Conservation (phyloP, 2,113 vertebrate genomes). For the Neolamprologus fasciatus region DNA sequence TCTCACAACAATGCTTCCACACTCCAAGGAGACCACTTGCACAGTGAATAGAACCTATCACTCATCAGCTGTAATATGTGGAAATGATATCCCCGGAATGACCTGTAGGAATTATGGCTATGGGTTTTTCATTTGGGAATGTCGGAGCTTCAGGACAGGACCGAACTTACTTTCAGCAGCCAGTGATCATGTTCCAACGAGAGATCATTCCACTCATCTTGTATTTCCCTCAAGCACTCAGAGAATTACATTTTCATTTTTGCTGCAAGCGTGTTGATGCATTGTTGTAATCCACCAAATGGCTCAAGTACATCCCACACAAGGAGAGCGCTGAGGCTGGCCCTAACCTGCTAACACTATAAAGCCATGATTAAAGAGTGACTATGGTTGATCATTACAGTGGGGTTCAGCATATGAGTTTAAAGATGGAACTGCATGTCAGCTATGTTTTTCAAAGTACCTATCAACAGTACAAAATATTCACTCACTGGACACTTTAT, state of each 20-base stretch:
- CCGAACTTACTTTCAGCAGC: not conserved
- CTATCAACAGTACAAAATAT: not conserved
- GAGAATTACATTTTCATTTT: conserved; percentile 59
- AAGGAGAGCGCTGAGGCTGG: not conserved
- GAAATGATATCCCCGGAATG: conserved; percentile 5
- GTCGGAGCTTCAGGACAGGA: conserved; percentile 2
- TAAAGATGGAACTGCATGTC: not conserved
- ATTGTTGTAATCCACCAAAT: conserved; percentile 36
- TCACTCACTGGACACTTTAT: not conserved
- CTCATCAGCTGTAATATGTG: conserved; percentile 8
- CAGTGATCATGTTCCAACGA: conserved; percentile 26
- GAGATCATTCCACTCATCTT: conserved; percentile 23
- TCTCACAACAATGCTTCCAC: not conserved
- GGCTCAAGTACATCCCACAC: conserved; percentile 7
- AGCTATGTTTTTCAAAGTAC: not conserved
- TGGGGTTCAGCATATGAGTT: not conserved
- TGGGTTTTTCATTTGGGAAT: conserved; percentile 25
- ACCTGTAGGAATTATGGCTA: conserved; percentile 14
- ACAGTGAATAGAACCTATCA: not conserved
- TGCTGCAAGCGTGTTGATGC: conserved; percentile 40
- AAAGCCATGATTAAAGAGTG: conserved; percentile 9
- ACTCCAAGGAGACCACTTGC: not conserved
- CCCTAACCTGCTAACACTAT: conserved; percentile 24
- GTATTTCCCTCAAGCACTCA: conserved; percentile 24
- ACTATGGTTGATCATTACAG: conserved; percentile 6